Percentiles rank a stretch among this genome's conserved stretches.
Evolutionary conservation across 2,888 invertebrate genomes (phyloP).

Genomic region (Chymomyza amoena): DNA sequence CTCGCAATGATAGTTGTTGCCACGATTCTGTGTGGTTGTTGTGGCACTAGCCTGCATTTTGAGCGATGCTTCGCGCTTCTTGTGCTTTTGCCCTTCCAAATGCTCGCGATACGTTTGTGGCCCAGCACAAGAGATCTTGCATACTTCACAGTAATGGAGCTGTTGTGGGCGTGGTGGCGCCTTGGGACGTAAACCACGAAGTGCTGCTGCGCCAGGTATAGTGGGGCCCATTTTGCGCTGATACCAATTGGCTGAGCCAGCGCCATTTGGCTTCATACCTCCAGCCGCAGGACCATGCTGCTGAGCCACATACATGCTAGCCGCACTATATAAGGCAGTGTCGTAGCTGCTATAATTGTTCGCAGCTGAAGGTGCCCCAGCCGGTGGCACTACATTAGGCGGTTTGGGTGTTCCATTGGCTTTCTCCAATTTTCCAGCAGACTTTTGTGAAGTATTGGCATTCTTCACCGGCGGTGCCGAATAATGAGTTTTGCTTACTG

Average conservation of each 20-base stretch:
- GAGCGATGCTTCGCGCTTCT: slow-evolving; percentile 95
- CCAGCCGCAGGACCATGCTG: slow-evolving; percentile 79
- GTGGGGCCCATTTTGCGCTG: slow-evolving; percentile 81
- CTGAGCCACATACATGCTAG: slow-evolving; percentile 95
- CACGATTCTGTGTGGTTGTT: slow-evolving; percentile 82
- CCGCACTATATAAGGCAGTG: slow-evolving; percentile 96
- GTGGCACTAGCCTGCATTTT: slow-evolving; percentile 85
- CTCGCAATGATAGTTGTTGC: slow-evolving; percentile 89
- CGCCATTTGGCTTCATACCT: slow-evolving; percentile 71
- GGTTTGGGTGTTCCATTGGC: slow-evolving; percentile 60
- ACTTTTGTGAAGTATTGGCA: slow-evolving; percentile 81
- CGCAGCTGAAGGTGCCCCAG: slow-evolving; percentile 83
- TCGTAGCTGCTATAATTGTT: slow-evolving; percentile 92
- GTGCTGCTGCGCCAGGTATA: slow-evolving; percentile 67
- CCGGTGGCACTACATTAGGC: slow-evolving; percentile 75
- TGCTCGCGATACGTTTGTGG: slow-evolving; percentile 97
- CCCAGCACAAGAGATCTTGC: slow-evolving; percentile 98
- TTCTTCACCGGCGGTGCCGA: slow-evolving; percentile 84
- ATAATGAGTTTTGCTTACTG: slow-evolving; percentile 78
- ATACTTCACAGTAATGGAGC: slow-evolving; percentile 98
- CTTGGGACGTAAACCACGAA: slow-evolving; percentile 72
- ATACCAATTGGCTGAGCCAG: slow-evolving; percentile 77
- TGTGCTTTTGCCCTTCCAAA: slow-evolving; percentile 98
- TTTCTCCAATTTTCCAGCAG: slow-evolving; percentile 76
- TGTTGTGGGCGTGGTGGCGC: slow-evolving; percentile 94